A percentile compares a stretch with the other conserved stretches of the same genome.
phyloP scores from a whole-genome alignment of 2,888 invertebrate genomes.

The Oligia strigilis region DNA sequence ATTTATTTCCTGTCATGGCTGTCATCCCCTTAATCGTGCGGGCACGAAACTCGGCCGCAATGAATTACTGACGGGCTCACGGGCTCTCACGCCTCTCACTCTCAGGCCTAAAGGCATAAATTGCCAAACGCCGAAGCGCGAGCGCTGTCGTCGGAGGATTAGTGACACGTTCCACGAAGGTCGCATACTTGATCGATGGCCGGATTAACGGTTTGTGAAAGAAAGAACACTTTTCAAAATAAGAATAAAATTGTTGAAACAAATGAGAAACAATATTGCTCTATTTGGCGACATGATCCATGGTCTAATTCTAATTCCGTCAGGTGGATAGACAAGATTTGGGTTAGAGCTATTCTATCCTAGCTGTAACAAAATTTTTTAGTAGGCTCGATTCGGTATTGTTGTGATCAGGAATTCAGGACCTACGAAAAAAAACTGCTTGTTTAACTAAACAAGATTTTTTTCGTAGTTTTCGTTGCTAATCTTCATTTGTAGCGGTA shows the following conservation, averaged over 20 bases:
- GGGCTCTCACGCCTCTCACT: neutral
- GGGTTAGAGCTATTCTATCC: neutral
- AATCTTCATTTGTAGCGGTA: conserved; percentile 8
- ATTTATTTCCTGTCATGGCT: conserved; percentile 86
- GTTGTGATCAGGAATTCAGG: neutral
- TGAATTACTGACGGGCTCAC: conserved; percentile 67
- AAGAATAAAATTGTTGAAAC: conserved; percentile 20
- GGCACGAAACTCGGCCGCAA: conserved; percentile 72
- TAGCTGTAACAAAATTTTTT: neutral
- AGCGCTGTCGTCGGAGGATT: conserved; percentile 82
- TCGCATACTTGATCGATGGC: conserved; percentile 78
- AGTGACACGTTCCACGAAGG: conserved; percentile 86
- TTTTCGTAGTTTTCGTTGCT: no score
- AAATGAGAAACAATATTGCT: conserved; percentile 9
- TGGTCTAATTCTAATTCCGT: neutral
- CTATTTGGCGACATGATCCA: neutral
- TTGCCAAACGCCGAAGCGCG: conserved; percentile 73
- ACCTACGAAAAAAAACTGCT: neutral
- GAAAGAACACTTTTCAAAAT: conserved; percentile 51
- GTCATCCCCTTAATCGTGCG: conserved; percentile 85
- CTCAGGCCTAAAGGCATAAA: conserved; percentile 43
- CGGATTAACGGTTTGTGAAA: conserved; percentile 72
- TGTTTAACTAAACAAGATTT: neutral
- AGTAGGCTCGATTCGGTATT: neutral
- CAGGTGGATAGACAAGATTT: neutral